Evolutionary conservation across 2,113 vertebrate species (phyloP).

Genomic region (Clarias gariepinus): DNA sequence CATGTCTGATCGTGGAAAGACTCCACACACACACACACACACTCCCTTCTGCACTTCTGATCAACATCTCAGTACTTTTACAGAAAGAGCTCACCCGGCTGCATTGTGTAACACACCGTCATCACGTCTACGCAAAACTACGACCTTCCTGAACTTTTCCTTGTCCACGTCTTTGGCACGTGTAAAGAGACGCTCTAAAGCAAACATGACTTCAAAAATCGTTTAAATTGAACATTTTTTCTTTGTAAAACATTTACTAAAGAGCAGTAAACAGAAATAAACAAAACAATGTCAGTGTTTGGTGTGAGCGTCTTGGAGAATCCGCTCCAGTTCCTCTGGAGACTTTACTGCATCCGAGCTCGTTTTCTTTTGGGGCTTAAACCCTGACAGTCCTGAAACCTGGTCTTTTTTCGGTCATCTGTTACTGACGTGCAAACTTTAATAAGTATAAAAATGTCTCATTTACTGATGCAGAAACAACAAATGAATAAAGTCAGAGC

Average conservation of each 20-base stretch:
- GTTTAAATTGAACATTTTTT: not conserved
- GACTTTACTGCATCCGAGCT: not conserved
- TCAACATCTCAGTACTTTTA: conserved; percentile 30
- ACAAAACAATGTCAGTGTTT: not conserved
- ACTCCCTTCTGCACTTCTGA: conserved; percentile 7
- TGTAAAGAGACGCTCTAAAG: not conserved
- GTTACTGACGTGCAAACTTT: too few relatives aligned
- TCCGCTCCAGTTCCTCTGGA: too few relatives aligned
- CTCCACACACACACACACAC: conserved; percentile 9
- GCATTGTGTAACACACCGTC: not conserved
- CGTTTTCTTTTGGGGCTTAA: not conserved
- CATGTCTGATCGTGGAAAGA: conserved; percentile 69
- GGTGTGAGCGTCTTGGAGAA: not conserved
- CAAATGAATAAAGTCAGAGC: too few relatives aligned
- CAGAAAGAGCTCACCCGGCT: not conserved
- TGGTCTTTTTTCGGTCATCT: not conserved
- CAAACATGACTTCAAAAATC: not conserved
- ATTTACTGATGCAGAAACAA: too few relatives aligned
- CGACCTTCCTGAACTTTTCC: not conserved
- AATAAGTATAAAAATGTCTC: too few relatives aligned
- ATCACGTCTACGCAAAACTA: not conserved
- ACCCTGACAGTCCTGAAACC: not conserved
- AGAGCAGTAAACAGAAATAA: not conserved
- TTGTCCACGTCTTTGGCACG: not conserved
- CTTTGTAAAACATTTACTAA: not conserved